Evolutionary conservation across 1,140 invertebrate species (phyloP), one percentile per base, ranked within the genome.

Genomic region (Tribolium castaneum): DNA sequence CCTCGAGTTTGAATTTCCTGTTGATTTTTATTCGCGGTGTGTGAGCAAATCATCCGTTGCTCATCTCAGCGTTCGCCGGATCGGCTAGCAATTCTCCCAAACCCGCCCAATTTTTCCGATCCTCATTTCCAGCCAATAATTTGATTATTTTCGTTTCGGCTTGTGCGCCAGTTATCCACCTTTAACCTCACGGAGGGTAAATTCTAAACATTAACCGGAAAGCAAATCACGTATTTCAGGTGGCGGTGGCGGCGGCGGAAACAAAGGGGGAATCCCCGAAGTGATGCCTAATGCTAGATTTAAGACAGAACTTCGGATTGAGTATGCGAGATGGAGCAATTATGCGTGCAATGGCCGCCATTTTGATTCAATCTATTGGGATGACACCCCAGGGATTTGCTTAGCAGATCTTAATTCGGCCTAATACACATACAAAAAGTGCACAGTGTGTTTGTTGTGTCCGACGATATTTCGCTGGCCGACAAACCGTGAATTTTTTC

Each of bases 331-430:
- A 83, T 82, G 80, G 75, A 80, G 81, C 81, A 83, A 83, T 83
- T 83, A 83, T 83, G 82, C 82, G 82, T 83, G 80, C 82, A 80
- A 81, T 80, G 78, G 81, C 81, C 77, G 83, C 83, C 83, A 83
- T 83, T 82, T 82, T 83, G 83, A 83, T 83, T 83, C 83, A 83
- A 83, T 83, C 83, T 82, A 83, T 83, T 75, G 81, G 81, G 81
- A 83, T 83, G 83, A 83, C 83, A 83, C 83, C 80, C 83, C 25
- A 13, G 73, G 81, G 83, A 77, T 82, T 81, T 74, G 82, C 72
- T 79, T 34, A 75, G 34, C 71, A 76, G 80, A 76, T 80, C 77
- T 76, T 79, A 78, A 77, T 80, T 82, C 77, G 81, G 78, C 78
- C 77, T 79, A 78, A 76, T 78, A 62, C 59, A 52, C 22, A 45